phyloP scores from a whole-genome alignment of 1,140 invertebrate species.

The Dryas iulia region DNA sequence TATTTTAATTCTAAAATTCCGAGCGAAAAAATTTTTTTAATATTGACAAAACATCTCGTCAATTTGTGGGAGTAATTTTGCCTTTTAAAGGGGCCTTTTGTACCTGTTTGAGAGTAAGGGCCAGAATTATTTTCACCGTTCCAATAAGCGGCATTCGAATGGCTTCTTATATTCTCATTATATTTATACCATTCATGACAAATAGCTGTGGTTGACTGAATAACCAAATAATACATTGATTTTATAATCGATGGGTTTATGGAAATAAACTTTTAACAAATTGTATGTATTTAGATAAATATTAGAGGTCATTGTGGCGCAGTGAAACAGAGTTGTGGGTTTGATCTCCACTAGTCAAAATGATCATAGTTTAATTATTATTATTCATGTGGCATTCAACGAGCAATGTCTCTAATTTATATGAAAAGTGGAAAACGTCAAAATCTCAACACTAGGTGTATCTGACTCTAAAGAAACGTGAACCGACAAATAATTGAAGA shows the following conservation, averaged over 20 bases:
- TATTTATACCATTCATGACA: not conserved
- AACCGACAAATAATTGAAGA: no score
- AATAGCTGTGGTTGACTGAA: not conserved
- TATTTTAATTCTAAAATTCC: constrained; percentile 11
- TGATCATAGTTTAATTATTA: no score
- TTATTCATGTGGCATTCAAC: no score
- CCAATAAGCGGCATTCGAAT: not conserved
- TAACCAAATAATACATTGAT: not conserved
- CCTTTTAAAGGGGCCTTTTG: constrained; percentile 44
- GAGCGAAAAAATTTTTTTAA: constrained; percentile 44
- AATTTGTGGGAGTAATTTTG: constrained; percentile 60
- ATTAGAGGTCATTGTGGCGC: no score
- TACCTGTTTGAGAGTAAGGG: constrained; percentile 23
- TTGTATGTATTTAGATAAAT: no score
- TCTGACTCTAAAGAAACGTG: no score
- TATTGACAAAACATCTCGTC: constrained; percentile 57
- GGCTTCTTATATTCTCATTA: constrained; percentile 8
- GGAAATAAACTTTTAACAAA: not conserved
- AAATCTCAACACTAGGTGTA: no score
- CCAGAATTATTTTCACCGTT: constrained; percentile 25
- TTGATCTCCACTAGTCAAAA: no score
- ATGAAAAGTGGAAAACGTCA: no score
- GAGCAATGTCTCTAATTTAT: no score
- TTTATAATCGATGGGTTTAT: not conserved
- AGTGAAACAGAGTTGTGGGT: no score